Conservation (phyloP, 2,888 invertebrate genomes). For the Cantharis rufa region DNA sequence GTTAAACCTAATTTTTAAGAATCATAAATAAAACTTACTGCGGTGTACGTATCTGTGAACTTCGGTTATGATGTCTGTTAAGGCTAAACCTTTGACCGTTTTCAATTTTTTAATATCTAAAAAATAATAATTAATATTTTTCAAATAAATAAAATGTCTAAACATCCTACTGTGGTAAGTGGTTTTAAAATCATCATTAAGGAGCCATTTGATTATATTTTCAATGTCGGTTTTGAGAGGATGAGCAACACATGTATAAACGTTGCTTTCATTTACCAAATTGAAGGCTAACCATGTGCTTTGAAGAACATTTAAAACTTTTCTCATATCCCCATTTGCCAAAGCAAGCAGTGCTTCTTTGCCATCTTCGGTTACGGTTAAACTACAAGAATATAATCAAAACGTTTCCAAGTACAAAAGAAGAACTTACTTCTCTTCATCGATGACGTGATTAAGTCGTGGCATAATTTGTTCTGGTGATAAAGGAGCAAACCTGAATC, state of each 20-base stretch:
- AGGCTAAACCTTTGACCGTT: conserved; percentile 85
- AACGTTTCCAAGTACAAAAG: conserved; percentile 8
- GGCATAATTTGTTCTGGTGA: conserved; percentile 86
- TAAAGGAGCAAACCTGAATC: conserved; percentile 94
- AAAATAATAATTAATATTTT: conserved; percentile 17
- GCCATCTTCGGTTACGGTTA: conserved; percentile 85
- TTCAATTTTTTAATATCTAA: conserved; percentile 82
- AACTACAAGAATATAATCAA: conserved; percentile 58
- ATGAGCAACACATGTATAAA: conserved; percentile 96
- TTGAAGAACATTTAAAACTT: conserved; percentile 94
- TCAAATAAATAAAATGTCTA: background rate
- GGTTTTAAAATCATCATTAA: conserved; percentile 74
- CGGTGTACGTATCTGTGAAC: conserved; percentile 84
- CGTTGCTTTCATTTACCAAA: conserved; percentile 85
- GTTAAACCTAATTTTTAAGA: background rate
- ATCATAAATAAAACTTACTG: conserved; percentile 65
- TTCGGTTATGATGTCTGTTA: conserved; percentile 92
- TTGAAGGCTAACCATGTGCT: conserved; percentile 94
- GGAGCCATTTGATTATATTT: conserved; percentile 83
- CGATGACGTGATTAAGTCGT: conserved; percentile 80
- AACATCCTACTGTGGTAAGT: conserved; percentile 81
- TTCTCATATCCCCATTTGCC: conserved; percentile 97
- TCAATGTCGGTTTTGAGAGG: conserved; percentile 89
- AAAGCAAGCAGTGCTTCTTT: conserved; percentile 85
- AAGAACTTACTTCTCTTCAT: conserved; percentile 74